Evolutionary conservation across 2,113 vertebrate genomes (phyloP).

Genomic region (Glaucomys volans): DNA sequence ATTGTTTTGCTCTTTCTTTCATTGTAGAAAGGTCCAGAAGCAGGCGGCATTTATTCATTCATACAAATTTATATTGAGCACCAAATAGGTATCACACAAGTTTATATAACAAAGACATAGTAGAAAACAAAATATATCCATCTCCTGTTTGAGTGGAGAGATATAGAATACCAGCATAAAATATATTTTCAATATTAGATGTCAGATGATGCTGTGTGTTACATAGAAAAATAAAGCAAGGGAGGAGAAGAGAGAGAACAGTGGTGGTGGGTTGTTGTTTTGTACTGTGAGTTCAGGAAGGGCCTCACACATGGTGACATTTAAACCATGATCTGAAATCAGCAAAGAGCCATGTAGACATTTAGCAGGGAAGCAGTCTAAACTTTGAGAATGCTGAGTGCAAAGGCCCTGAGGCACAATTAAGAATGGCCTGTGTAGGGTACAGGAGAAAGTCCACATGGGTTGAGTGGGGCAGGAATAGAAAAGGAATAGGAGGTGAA

Average conservation of each 20-base stretch:
- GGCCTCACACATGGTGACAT: background rate
- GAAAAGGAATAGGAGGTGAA: background rate
- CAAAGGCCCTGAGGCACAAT: background rate
- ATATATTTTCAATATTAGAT: background rate
- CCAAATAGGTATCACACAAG: background rate
- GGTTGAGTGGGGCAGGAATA: background rate
- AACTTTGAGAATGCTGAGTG: background rate
- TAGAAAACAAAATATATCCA: background rate
- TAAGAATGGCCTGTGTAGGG: background rate
- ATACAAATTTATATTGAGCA: background rate
- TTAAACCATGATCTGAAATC: background rate
- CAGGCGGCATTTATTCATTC: background rate
- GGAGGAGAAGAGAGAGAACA: background rate
- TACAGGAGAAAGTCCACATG: background rate
- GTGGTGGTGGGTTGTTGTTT: background rate
- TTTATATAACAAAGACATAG: background rate
- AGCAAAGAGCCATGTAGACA: background rate
- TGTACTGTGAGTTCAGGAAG: background rate
- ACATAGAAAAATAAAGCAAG: background rate
- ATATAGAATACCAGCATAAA: background rate
- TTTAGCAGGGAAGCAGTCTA: background rate
- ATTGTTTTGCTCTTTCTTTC: background rate
- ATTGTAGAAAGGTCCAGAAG: background rate
- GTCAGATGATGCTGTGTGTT: background rate
- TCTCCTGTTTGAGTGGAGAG: background rate